Conservation (phyloP, 2,113 vertebrate genomes). For the Cyphomyrus discorhynchus region DNA sequence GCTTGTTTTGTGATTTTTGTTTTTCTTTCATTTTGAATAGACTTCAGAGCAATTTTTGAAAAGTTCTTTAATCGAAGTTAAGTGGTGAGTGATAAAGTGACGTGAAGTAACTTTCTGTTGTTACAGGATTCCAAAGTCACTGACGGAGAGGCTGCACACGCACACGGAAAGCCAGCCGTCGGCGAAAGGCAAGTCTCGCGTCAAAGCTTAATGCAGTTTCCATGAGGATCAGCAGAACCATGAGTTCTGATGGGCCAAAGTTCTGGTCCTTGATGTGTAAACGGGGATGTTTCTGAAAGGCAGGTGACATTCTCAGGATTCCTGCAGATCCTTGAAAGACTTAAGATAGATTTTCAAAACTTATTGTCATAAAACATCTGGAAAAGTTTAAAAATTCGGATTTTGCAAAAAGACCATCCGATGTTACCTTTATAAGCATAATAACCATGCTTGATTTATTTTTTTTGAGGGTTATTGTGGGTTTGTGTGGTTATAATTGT, state of each 20-base stretch:
- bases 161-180: conserved; percentile 56
- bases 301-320: neutral
- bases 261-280: neutral
- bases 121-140: conserved; percentile 78
- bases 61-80: neutral
- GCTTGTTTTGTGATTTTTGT: neutral
- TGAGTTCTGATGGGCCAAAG: neutral
- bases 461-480: neutral
- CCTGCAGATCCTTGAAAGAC: neutral
- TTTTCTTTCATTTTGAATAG: neutral
- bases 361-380: neutral
- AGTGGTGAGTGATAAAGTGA: neutral
- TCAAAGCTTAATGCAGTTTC: neutral
- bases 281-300: neutral
- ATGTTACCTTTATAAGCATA: neutral
- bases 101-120: conserved; percentile 23
- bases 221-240: neutral
- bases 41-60: neutral
- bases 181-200: conserved; percentile 58
- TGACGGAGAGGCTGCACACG: conserved; percentile 70
- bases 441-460: neutral
- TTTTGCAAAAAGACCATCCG: neutral
- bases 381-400: neutral
- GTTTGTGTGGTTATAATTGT: no score
- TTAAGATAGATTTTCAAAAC: neutral